These are phyloP conservation scores for Corythornis leucogaster DNA, from an alignment of 2,797 vertebrate species.

Conservation along the genomic window DNA sequence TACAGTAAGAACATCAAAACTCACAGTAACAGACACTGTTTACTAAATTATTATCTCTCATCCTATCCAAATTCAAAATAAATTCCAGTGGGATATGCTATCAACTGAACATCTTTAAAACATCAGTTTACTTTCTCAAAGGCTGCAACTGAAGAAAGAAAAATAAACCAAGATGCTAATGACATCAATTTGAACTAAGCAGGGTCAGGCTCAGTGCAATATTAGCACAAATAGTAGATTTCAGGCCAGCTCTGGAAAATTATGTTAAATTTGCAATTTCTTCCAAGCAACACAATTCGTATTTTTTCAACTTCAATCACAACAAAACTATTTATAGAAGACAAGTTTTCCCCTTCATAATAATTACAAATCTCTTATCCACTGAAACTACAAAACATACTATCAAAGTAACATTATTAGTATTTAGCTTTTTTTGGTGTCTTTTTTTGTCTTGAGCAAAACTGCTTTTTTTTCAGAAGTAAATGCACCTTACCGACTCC, in stretches of 20 bases:
- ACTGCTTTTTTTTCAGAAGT: neutral
- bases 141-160: neutral
- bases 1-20: neutral
- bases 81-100: neutral
- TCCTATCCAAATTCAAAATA: neutral
- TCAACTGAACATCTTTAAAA: neutral
- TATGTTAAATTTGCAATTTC: neutral
- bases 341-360: neutral
- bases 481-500: conserved; percentile 85
- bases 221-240: neutral
- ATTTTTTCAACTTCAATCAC: neutral
- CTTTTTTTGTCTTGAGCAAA: no score
- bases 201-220: neutral
- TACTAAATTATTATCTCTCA: neutral
- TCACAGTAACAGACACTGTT: neutral
- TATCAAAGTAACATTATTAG: neutral
- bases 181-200: neutral
- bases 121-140: neutral
- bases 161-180: neutral
- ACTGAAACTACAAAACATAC: neutral
- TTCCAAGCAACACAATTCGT: neutral
- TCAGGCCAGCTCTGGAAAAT: neutral
- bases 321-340: neutral
- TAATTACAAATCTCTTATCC: neutral
- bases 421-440: neutral